Conservation (phyloP, 2,888 invertebrate genomes). For the Pocota personata region DNA sequence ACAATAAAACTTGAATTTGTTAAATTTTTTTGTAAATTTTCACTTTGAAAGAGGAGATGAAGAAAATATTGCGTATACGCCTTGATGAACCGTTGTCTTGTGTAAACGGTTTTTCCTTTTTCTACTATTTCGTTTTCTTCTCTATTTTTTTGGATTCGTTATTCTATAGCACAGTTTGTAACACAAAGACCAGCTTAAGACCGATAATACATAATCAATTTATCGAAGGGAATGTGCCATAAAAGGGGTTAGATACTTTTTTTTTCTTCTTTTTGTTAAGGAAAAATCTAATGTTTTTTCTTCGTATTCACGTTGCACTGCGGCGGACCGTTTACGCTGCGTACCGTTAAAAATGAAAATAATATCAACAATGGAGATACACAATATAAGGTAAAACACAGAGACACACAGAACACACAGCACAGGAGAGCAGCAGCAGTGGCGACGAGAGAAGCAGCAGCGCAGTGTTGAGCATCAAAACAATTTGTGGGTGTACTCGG, state of each 20-base stretch:
- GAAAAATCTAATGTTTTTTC: slow-evolving; percentile 4
- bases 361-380: slow-evolving; percentile 72
- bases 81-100: slow-evolving; percentile 53
- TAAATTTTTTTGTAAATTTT: slow-evolving; percentile 5
- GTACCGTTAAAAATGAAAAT: slow-evolving; percentile 58
- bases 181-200: slow-evolving; percentile 58
- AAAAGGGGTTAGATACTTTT: slow-evolving; percentile 44
- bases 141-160: neutral
- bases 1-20: neutral
- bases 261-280: slow-evolving; percentile 4
- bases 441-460: slow-evolving; percentile 62
- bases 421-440: slow-evolving; percentile 59
- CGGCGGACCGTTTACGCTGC: slow-evolving; percentile 25
- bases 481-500: slow-evolving; percentile 74
- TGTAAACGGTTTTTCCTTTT: slow-evolving; percentile 55
- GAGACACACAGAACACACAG: slow-evolving; percentile 41
- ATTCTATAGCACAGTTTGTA: slow-evolving; percentile 37
- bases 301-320: slow-evolving; percentile 53
- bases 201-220: slow-evolving; percentile 69
- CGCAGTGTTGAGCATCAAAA: slow-evolving; percentile 71
- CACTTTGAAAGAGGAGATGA: neutral
- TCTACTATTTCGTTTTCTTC: neutral
- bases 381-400: slow-evolving; percentile 60
- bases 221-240: slow-evolving; percentile 61
- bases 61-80: slow-evolving; percentile 64